A percentile compares a stretch with the other conserved stretches of the same genome.
Evolutionary conservation across 2,888 invertebrate genomes (phyloP).

Genomic region (Hyposoter didymator): DNA sequence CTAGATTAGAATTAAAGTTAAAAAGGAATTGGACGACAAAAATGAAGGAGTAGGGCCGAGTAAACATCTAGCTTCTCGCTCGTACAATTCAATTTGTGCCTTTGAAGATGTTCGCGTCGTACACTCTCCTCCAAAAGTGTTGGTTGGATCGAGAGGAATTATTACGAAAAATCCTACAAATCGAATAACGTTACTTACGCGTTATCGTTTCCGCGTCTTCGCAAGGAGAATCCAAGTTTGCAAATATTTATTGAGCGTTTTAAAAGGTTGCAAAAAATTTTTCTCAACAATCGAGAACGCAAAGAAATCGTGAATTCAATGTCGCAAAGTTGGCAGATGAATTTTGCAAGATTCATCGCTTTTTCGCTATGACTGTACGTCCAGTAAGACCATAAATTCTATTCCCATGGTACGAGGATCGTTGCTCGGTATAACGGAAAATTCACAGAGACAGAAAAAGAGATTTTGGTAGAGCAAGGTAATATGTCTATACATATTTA

Average conservation of each 20-base stretch:
- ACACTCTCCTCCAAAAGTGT: background rate
- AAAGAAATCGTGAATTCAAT: background rate
- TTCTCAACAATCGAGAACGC: background rate
- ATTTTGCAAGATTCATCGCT: background rate
- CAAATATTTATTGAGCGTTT: background rate
- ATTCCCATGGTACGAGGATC: background rate
- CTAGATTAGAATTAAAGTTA: conserved; percentile 19
- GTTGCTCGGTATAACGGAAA: conserved; percentile 15
- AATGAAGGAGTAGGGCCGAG: conserved; percentile 1
- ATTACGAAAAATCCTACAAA: background rate
- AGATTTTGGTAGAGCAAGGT: background rate
- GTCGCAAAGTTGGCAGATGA: background rate
- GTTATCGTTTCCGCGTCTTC: background rate
- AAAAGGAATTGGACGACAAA: conserved; percentile 8
- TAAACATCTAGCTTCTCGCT: background rate
- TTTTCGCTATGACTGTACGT: background rate
- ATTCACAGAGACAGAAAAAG: conserved; percentile 1
- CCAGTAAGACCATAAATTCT: conserved; percentile 18
- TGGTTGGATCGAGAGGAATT: background rate
- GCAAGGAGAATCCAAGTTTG: background rate
- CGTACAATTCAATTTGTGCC: background rate
- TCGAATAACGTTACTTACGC: background rate
- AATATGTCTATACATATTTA: conserved; percentile 24
- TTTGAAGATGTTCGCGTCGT: background rate
- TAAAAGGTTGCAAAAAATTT: too few relatives aligned